Evolutionary conservation across 2,888 invertebrate species (phyloP), one percentile per base, ranked within the genome.

Genomic region (Morpho deidamia): DNA sequence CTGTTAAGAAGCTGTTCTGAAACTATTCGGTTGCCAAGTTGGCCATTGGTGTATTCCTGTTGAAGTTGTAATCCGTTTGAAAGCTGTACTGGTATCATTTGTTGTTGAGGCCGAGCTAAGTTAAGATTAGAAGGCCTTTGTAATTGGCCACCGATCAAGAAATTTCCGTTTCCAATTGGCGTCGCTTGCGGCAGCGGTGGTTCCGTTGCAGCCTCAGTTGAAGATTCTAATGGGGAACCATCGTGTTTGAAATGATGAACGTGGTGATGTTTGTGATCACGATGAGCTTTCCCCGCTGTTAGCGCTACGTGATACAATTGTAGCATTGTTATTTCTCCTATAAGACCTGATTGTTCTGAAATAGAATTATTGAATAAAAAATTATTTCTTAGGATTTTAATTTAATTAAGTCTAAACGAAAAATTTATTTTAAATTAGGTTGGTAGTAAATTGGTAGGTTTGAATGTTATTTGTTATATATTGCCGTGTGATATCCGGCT

Each of bases 181-280:
- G 80, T 81, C 1, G 87, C 64, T 56, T 83, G 77, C 0, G 84
- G 86, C 12, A 87, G 80, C 0, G 93, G 89, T 0, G 83, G 77
- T 34, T 91, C 91, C 0, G 92, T 89, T 0, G 90, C 90, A 0
- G 92, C 86, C 42, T 93, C 91, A 0, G 93, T 89, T 8, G 93
- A 81, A 2, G 92, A 90, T 8, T 92, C 92, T 10, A 93, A 76
- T 11, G 91, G 91, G 11, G 86, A 89, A 0, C 95, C 95, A 60
- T 95, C 93, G 71, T 95, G 94, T 67, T 93, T 94, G 70, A 93
- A 95, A 68, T 94, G 94, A 73, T 95, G 95, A 0, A 92, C 95
- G 78, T 96, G 96, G 72, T 96, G 96, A 71, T 96, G 96, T 71
- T 96, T 96, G 80, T 96, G 96, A 70, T 96, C 95, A 62, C 93